Conservation (phyloP, 2,797 vertebrate species). For the Anas acuta region DNA sequence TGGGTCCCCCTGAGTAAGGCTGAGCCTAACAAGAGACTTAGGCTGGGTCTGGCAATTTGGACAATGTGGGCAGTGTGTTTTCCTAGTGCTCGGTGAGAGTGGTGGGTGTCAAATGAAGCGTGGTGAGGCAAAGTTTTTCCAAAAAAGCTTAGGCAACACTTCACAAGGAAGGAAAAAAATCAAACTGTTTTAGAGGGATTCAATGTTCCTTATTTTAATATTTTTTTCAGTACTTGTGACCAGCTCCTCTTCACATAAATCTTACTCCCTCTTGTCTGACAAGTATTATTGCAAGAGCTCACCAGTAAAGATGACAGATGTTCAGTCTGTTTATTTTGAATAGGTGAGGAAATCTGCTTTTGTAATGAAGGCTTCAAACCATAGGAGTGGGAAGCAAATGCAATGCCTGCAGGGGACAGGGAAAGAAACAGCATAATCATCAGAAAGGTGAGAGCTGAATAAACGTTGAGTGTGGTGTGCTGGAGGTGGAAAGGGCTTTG, state of each 20-base stretch:
- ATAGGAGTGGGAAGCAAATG: neutral
- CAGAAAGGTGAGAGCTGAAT: neutral
- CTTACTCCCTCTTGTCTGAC: neutral
- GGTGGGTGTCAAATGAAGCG: neutral
- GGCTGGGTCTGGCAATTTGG: neutral
- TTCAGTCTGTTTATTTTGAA: neutral
- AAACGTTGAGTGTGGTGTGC: neutral
- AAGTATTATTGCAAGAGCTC: neutral
- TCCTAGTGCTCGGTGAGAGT: neutral
- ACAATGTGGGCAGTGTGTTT: neutral
- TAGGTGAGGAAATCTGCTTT: constrained; percentile 17
- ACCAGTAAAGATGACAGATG: neutral
- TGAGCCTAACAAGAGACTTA: neutral
- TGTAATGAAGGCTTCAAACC: neutral
- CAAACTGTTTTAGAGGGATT: neutral
- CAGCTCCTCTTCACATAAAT: neutral
- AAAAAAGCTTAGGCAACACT: neutral
- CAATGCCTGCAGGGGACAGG: neutral
- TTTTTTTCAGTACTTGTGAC: neutral
- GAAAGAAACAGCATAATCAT: neutral
- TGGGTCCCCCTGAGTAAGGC: neutral
- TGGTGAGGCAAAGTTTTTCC: neutral
- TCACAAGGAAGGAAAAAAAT: neutral
- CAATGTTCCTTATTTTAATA: neutral
- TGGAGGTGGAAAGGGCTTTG: neutral